phyloP scores from a whole-genome alignment of 2,888 invertebrate genomes.

The Anagyrus pseudococci region DNA sequence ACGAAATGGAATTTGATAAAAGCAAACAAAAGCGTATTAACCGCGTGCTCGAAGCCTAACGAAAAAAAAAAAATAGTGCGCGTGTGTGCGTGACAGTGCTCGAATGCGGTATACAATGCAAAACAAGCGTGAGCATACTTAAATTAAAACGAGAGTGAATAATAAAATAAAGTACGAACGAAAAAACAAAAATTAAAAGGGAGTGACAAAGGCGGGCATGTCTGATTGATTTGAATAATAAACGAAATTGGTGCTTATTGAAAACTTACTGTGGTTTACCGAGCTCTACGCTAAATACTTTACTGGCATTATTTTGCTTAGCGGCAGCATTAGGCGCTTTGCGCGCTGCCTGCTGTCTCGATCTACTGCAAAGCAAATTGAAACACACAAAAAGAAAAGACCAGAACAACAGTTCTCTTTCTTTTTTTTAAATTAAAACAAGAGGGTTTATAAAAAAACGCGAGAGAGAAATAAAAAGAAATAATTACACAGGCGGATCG shows the following conservation, averaged over 20 bases:
- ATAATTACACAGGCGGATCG: no score
- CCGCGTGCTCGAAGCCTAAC: no score
- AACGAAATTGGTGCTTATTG: background rate
- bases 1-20: background rate
- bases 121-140: background rate
- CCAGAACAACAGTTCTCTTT: background rate
- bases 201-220: background rate
- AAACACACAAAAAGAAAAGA: conserved; percentile 11
- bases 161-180: background rate
- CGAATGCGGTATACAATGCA: background rate
- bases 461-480: background rate
- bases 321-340: conserved; percentile 45
- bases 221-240: background rate
- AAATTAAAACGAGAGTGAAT: background rate
- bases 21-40: no score
- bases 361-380: conserved; percentile 52
- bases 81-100: no score
- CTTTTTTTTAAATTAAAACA: background rate
- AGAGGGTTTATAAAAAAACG: no score
- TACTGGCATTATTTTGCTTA: conserved; percentile 50
- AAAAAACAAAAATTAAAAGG: background rate
- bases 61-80: background rate
- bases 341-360: conserved; percentile 49
- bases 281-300: conserved; percentile 53
- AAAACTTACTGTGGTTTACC: conserved; percentile 54